phyloP scores from a whole-genome alignment of 2,113 vertebrate species.

The Corythornis cristatus region DNA sequence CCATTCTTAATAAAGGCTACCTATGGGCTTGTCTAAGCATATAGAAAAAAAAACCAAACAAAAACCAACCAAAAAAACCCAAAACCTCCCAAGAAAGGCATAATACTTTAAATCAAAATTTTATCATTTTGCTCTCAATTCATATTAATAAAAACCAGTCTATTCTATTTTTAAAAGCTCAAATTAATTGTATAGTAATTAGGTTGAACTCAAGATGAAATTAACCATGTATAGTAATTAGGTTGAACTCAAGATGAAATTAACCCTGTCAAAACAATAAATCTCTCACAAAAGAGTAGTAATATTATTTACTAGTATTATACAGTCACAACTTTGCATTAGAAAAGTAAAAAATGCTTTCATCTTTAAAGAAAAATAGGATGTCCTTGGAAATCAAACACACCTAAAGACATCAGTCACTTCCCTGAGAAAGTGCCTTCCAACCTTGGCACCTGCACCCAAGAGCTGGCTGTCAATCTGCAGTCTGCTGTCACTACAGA shows the following conservation, averaged over 20 bases:
- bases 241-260: constrained; percentile 19
- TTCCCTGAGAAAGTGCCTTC: constrained; percentile 56
- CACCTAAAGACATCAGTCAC: constrained; percentile 53
- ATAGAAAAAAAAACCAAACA: background rate
- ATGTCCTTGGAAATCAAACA: constrained; percentile 68
- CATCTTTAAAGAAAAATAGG: constrained; percentile 46
- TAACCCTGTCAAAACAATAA: constrained; percentile 4
- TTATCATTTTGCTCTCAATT: background rate
- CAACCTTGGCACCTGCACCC: constrained; percentile 42
- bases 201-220: constrained; percentile 18
- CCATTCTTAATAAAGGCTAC: background rate
- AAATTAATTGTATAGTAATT: constrained; percentile 27
- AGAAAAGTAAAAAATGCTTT: constrained; percentile 51
- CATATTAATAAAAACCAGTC: background rate
- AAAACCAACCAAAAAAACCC: too few relatives aligned
- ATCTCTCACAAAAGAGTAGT: constrained; percentile 15
- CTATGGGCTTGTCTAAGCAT: background rate
- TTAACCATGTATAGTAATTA: constrained; percentile 19
- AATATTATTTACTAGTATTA: constrained; percentile 22
- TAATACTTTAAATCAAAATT: constrained; percentile 12
- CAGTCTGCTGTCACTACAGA: constrained; percentile 63
- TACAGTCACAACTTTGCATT: constrained; percentile 8
- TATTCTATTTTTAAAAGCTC: background rate
- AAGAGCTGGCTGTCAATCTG: constrained; percentile 51
- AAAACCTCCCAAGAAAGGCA: background rate